A percentile compares a stretch with the other conserved stretches of the same genome.
Evolutionary conservation across 2,797 vertebrate genomes (phyloP).

Genomic region (Pygocentrus nattereri): DNA sequence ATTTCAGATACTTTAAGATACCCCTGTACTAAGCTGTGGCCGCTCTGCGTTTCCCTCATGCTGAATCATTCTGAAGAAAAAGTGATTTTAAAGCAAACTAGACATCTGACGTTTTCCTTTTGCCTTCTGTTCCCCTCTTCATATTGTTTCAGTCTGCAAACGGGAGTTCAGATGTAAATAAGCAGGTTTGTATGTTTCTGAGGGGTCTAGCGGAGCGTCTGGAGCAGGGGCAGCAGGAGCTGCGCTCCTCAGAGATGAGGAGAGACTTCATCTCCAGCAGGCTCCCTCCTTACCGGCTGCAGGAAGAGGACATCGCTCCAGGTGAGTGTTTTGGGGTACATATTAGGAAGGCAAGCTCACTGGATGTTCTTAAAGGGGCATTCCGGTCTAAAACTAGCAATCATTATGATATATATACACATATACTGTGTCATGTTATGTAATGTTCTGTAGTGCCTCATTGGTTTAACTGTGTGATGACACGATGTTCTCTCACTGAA

Average conservation of each 20-base stretch:
- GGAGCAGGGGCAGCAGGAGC: constrained; percentile 69
- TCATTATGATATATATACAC: too few species aligned
- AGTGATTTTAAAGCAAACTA: neutral
- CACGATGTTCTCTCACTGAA: neutral
- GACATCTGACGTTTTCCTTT: neutral
- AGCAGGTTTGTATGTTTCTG: constrained; percentile 77
- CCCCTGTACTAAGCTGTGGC: neutral
- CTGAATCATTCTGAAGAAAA: too few species aligned
- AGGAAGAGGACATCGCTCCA: constrained; percentile 69
- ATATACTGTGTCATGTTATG: too few species aligned
- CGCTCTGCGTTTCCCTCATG: too few species aligned
- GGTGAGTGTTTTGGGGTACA: constrained; percentile 63
- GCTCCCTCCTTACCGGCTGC: constrained; percentile 80
- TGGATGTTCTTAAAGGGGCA: too few species aligned
- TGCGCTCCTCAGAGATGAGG: constrained; percentile 85
- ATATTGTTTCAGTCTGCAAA: constrained; percentile 71
- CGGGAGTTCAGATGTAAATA: constrained; percentile 50
- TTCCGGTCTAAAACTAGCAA: neutral
- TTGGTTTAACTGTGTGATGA: too few species aligned
- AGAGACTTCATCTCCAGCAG: constrained; percentile 88
- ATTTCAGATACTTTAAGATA: neutral
- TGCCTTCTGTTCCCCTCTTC: neutral
- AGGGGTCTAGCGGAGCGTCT: constrained; percentile 81
- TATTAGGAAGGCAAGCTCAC: too few species aligned
- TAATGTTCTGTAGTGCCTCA: too few species aligned